Percentiles rank a stretch among this genome's conserved stretches.
Conservation (phyloP, 2,888 invertebrate species). For the Drosophila seclusa region DNA sequence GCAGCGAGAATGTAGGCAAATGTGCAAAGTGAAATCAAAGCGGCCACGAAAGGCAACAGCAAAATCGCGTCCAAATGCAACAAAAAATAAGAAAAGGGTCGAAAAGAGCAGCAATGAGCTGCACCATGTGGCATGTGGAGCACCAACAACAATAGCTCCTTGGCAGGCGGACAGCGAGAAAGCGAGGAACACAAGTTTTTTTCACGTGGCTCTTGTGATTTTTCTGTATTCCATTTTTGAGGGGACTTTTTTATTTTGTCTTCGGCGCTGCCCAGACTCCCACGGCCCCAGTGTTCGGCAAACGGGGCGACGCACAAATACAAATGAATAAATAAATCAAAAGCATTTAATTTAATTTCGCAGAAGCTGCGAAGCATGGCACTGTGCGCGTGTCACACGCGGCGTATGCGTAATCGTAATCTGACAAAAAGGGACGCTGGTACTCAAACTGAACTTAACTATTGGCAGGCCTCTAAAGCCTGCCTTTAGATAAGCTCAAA, state of each 20-base stretch:
- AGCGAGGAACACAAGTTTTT: conserved; percentile 13
- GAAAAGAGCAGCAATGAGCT: conserved; percentile 33
- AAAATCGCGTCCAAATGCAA: conserved; percentile 40
- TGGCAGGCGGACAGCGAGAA: conserved; percentile 19
- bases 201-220: conserved; percentile 35
- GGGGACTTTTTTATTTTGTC: not conserved
- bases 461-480: conserved; percentile 35
- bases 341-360: conserved; percentile 73
- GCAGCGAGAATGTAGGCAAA: conserved; percentile 5
- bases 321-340: conserved; percentile 75
- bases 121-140: conserved; percentile 39
- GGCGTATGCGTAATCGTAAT: conserved; percentile 69
- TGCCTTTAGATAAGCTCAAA: conserved; percentile 28
- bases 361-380: conserved; percentile 34
- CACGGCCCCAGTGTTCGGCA: conserved; percentile 37
- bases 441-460: conserved; percentile 36
- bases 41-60: conserved; percentile 24
- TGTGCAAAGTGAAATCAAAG: conserved; percentile 60
- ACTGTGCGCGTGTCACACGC: conserved; percentile 58
- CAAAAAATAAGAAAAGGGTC: conserved; percentile 18
- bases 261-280: not conserved
- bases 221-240: conserved; percentile 18
- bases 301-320: conserved; percentile 40
- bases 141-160: conserved; percentile 15
- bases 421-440: conserved; percentile 7